A percentile compares a stretch with the other conserved stretches of the same genome.
Conservation (phyloP, 2,888 invertebrate species). For the Blastobasis lacticolella region DNA sequence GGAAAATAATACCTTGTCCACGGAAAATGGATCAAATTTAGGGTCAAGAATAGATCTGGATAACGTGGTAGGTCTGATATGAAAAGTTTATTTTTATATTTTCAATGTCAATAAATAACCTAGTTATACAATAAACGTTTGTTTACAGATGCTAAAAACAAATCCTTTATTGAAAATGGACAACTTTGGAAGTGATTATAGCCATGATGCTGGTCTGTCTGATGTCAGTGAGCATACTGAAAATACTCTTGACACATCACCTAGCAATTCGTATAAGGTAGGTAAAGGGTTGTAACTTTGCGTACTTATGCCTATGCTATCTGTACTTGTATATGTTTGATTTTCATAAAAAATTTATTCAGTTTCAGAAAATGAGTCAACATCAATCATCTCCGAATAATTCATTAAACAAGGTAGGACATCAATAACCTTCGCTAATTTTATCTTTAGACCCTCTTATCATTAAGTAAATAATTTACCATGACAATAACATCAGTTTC, state of each 20-base stretch:
- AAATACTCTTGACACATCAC: constrained; percentile 49
- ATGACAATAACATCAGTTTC: constrained; percentile 32
- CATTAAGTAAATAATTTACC: background rate
- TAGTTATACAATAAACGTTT: constrained; percentile 1
- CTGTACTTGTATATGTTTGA: background rate
- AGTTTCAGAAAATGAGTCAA: background rate
- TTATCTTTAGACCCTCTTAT: background rate
- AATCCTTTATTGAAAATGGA: constrained; percentile 57
- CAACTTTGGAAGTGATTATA: constrained; percentile 37
- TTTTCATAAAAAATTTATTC: background rate
- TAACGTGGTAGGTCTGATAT: constrained; percentile 45
- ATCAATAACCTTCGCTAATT: background rate
- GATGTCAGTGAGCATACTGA: constrained; percentile 58
- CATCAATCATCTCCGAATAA: background rate
- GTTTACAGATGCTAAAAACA: constrained; percentile 55
- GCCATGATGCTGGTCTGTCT: constrained; percentile 51
- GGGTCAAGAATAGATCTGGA: constrained; percentile 59
- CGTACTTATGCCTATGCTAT: background rate
- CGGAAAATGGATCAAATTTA: constrained; percentile 50
- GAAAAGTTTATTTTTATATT: background rate
- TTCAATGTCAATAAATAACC: background rate
- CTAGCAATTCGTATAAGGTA: constrained; percentile 46
- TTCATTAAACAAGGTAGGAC: background rate
- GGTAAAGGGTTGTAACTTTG: background rate
- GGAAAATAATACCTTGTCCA: constrained; percentile 47